Evolutionary conservation across 30 jellyfish, hydroid and myxozoan genomes (phyloP), one percentile per base, ranked within the genome.

Genomic region (Haliclystus octoradiatus): DNA sequence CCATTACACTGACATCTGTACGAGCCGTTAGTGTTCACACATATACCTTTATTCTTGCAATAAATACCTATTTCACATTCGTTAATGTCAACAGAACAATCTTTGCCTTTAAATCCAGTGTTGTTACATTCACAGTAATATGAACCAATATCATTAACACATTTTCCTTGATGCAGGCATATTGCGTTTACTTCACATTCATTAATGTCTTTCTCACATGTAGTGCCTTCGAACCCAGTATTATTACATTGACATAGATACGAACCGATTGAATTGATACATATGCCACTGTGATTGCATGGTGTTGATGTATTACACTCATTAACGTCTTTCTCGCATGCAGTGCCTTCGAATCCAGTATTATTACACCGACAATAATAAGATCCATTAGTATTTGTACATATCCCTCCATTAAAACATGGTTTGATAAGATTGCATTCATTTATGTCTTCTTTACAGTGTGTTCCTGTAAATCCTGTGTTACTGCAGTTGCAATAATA

Each of bases 191-290:
- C 31, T 26, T 15, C 52, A 52, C 95, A 84, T 47, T 77, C 92
- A 63, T 76, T 52, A 9, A 70, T 34, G 34, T 76, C 92, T 5
- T 1, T 46, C 67, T 68, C 71, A 73, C 95, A 84, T 28, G 34
- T 29, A 15, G 14, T 4, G 1, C 95, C 95, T 1, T 67, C 30
- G 31, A 34, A 84, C 24, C 95, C 95, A 15, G 84, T 75, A 29
- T 52, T 49, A 13, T 40, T 2, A 57, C 93, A 79, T 5, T 15
- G 7, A 46, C 93, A 79, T 13, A 2, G 1, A 71, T 69, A 79
- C 4, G 93, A 79, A 4, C 93, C 93, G 4, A 32, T 29, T 12
- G 70, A 30, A 64, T 79, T 70, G 2, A 71, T 49, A 53, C 93
- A 79, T 0, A 9, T 79, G 50, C 84, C 79, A 63, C 35, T 46